These are phyloP conservation scores for Melanostoma mellinum DNA, from an alignment of 2,888 invertebrate species.

Conservation along the genomic window DNA sequence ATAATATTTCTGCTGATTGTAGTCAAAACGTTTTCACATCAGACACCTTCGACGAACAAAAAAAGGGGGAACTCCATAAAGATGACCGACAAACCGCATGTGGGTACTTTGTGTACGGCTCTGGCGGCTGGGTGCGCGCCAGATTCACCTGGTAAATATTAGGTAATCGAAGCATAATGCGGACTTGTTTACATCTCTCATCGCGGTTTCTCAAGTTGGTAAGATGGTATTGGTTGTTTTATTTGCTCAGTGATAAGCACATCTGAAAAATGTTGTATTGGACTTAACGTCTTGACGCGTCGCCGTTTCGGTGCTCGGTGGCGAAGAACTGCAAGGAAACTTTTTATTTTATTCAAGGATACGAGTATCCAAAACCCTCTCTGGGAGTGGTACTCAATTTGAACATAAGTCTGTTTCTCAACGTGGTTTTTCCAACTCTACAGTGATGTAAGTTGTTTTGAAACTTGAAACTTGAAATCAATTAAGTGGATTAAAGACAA, in stretches of 20 bases:
- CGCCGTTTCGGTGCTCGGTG: neutral
- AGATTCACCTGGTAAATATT: slow-evolving; percentile 61
- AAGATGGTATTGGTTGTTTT: neutral
- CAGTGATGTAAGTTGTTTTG: slow-evolving; percentile 34
- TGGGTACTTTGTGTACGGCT: slow-evolving; percentile 16
- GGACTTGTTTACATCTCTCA: slow-evolving; percentile 58
- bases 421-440: slow-evolving; percentile 17
- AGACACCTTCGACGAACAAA: slow-evolving; percentile 12
- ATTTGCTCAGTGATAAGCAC: neutral
- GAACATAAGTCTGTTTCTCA: neutral
- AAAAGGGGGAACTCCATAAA: slow-evolving; percentile 53
- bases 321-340: slow-evolving; percentile 20
- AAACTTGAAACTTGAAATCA: slow-evolving; percentile 18
- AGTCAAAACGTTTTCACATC: slow-evolving; percentile 59
- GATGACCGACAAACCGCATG: slow-evolving; percentile 37
- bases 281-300: neutral
- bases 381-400: no score
- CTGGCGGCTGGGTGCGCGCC: slow-evolving; percentile 24
- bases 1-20: slow-evolving; percentile 65
- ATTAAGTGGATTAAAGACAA: slow-evolving; percentile 5
- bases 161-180: slow-evolving; percentile 54
- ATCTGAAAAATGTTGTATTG: neutral
- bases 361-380: neutral
- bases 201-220: slow-evolving; percentile 21
- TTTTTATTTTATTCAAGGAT: slow-evolving; percentile 27